Evolutionary conservation across 2,888 invertebrate species (phyloP).

Genomic region (Drosophila aldrichi): DNA sequence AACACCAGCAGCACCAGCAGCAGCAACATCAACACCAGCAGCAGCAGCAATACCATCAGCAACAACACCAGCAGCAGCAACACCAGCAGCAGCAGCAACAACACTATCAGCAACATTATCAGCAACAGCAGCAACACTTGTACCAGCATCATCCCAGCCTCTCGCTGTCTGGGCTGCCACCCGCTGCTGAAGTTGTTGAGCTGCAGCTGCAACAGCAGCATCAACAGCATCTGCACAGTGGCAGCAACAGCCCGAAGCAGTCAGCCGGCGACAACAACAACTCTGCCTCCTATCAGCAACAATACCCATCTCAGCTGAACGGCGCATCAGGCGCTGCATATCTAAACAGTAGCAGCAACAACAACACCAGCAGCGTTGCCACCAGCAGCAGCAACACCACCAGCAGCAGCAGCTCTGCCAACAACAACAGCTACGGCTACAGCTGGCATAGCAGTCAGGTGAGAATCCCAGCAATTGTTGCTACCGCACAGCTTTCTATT

Average conservation of each 20-base stretch:
- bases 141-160: slow-evolving; percentile 84
- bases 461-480: slow-evolving; percentile 53
- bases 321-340: slow-evolving; percentile 66
- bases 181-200: slow-evolving; percentile 76
- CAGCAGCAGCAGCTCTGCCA: slow-evolving; percentile 57
- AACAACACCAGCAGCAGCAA: slow-evolving; percentile 65
- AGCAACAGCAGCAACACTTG: slow-evolving; percentile 76
- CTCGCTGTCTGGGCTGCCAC: slow-evolving; percentile 68
- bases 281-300: slow-evolving; percentile 77
- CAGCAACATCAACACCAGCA: slow-evolving; percentile 75
- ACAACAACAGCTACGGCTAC: slow-evolving; percentile 78
- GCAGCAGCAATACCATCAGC: slow-evolving; percentile 57
- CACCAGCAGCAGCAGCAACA: slow-evolving; percentile 64
- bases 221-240: slow-evolving; percentile 72
- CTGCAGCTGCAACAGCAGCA: slow-evolving; percentile 76
- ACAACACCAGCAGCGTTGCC: slow-evolving; percentile 52
- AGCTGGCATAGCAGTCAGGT: slow-evolving; percentile 85
- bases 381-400: slow-evolving; percentile 57
- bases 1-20: slow-evolving; percentile 82
- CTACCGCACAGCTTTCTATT: slow-evolving; percentile 15
- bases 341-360: slow-evolving; percentile 75
- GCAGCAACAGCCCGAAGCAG: slow-evolving; percentile 83
- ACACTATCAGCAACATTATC: slow-evolving; percentile 73
- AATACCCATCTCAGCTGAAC: slow-evolving; percentile 77
- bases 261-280: slow-evolving; percentile 62